phyloP scores from a whole-genome alignment of 1,140 invertebrate species.

The Whitmania pigra region DNA sequence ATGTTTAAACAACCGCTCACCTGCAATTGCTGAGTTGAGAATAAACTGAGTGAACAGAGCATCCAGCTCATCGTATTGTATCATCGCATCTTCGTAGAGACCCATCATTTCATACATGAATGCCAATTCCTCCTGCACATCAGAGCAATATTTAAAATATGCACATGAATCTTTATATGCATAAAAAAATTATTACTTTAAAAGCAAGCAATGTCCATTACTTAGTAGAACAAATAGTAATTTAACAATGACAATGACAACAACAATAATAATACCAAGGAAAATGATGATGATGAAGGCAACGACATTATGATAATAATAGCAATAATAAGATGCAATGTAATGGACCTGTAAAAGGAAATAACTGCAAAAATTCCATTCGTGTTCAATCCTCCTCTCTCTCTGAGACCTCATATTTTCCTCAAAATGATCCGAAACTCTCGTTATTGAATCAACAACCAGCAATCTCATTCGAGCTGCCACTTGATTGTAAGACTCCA shows the following conservation, averaged over 20 bases:
- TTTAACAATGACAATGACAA: not conserved
- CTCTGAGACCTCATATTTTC: slow-evolving; percentile 76
- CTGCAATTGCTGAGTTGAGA: slow-evolving; percentile 71
- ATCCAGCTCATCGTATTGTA: slow-evolving; percentile 93
- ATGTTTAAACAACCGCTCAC: slow-evolving; percentile 39
- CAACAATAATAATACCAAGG: not conserved
- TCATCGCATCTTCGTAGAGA: slow-evolving; percentile 77
- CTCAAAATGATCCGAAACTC: slow-evolving; percentile 60
- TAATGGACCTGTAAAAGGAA: slow-evolving; percentile 66
- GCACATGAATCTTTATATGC: not conserved
- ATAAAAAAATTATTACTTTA: not conserved
- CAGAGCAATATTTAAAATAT: slow-evolving; percentile 24
- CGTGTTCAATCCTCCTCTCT: slow-evolving; percentile 72
- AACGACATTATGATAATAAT: not conserved
- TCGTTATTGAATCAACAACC: slow-evolving; percentile 72
- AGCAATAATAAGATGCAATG: not conserved
- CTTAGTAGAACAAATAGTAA: too few species aligned
- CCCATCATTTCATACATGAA: slow-evolving; percentile 87
- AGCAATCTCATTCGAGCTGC: slow-evolving; percentile 67
- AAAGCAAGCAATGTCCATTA: too few species aligned
- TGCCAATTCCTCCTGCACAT: slow-evolving; percentile 76
- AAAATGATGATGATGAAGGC: not conserved
- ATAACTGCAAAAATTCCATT: slow-evolving; percentile 88
- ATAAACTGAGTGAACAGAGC: slow-evolving; percentile 92
- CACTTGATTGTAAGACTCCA: slow-evolving; percentile 75